These are phyloP conservation scores for Patella caerulea DNA, from an alignment of 2,888 invertebrate genomes.

Conservation along the genomic window DNA sequence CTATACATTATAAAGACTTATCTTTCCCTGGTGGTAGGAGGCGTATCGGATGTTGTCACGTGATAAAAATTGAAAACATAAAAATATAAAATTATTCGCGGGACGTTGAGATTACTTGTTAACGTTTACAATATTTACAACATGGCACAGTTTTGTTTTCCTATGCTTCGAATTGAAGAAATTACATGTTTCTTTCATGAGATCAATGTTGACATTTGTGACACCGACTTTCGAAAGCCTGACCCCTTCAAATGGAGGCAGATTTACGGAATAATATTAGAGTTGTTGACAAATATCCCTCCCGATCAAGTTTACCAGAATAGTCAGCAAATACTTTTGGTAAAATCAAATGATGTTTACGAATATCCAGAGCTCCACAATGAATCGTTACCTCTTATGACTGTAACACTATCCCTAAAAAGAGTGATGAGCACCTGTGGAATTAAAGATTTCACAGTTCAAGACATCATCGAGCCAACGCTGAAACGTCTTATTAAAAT, in stretches of 20 bases:
- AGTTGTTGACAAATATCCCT: slow-evolving; percentile 12
- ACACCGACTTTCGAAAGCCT: slow-evolving; percentile 47
- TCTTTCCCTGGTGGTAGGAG: no score
- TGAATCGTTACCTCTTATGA: slow-evolving; percentile 44
- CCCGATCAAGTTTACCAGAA: slow-evolving; percentile 18
- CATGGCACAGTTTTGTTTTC: slow-evolving; percentile 27
- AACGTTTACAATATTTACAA: neutral
- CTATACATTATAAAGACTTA: no score
- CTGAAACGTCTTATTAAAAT: slow-evolving; percentile 44
- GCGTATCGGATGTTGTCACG: no score
- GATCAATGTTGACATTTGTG: slow-evolving; percentile 31
- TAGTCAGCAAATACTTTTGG: neutral
- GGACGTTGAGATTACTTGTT: no score
- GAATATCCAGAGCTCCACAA: slow-evolving; percentile 49
- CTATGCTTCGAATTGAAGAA: slow-evolving; percentile 26
- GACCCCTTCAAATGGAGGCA: slow-evolving; percentile 25
- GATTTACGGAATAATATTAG: slow-evolving; percentile 15
- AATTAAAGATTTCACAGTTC: slow-evolving; percentile 47
- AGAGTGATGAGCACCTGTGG: slow-evolving; percentile 42
- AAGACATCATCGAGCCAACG: slow-evolving; percentile 50
- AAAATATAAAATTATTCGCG: no score
- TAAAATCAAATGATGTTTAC: slow-evolving; percentile 27
- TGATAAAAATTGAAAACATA: no score
- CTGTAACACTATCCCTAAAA: slow-evolving; percentile 42
- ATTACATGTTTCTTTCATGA: slow-evolving; percentile 27